These are phyloP conservation scores for Ecliptopera silaceata DNA, from an alignment of 2,888 invertebrate species.

Conservation along the genomic window DNA sequence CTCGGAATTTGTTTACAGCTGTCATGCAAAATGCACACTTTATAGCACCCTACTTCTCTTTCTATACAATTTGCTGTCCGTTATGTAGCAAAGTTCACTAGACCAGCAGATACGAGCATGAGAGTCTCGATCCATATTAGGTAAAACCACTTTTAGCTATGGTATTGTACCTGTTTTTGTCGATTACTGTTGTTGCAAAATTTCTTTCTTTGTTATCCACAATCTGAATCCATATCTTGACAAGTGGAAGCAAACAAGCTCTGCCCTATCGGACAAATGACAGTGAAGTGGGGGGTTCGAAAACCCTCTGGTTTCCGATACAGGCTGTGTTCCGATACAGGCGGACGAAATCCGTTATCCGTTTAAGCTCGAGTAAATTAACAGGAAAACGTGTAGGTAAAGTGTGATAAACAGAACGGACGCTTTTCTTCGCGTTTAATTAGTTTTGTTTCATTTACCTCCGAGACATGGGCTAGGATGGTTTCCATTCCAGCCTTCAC, in stretches of 20 bases:
- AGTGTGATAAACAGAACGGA: not conserved
- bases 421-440: not conserved
- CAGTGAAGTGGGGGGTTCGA: conserved; percentile 22
- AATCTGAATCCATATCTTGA: conserved; percentile 23
- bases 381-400: not conserved
- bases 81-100: conserved; percentile 21
- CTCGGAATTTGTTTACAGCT: conserved; percentile 8
- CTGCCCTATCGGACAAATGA: conserved; percentile 22
- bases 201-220: conserved; percentile 23
- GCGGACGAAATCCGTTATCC: not conserved
- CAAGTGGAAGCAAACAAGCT: conserved; percentile 25
- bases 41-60: not conserved
- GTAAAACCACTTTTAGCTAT: conserved; percentile 3
- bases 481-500: too few species aligned
- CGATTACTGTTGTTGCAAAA: conserved; percentile 11
- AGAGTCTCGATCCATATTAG: conserved; percentile 1
- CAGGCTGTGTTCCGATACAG: conserved; percentile 1
- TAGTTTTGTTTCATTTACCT: not conserved
- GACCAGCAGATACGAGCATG: conserved; percentile 8
- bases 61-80: conserved; percentile 12
- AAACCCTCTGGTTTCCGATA: conserved; percentile 17
- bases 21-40: conserved; percentile 9
- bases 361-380: not conserved
- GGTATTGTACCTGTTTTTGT: conserved; percentile 6
- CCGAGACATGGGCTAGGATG: too few species aligned